Evolutionary conservation across 2,113 vertebrate genomes (phyloP).

Genomic region (Oriolus oriolus): DNA sequence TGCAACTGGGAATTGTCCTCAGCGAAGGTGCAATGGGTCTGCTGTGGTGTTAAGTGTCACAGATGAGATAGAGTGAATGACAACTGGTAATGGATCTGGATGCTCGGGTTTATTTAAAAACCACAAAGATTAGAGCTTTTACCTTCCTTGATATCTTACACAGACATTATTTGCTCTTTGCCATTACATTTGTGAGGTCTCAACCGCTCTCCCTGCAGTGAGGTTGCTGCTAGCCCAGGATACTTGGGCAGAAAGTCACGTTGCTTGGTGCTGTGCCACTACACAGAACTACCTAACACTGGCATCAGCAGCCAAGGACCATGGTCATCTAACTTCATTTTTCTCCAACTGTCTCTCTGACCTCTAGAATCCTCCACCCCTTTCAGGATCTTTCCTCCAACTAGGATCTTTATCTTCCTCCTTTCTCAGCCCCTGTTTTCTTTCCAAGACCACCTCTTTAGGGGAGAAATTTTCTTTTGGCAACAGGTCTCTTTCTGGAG

Average conservation of each 20-base stretch:
- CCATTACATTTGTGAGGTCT: neutral
- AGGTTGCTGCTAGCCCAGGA: neutral
- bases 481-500: neutral
- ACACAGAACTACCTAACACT: neutral
- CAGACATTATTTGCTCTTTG: neutral
- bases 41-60: neutral
- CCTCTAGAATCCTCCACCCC: neutral
- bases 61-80: neutral
- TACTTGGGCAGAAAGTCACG: neutral
- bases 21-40: neutral
- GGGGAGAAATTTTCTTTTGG: neutral
- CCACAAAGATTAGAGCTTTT: neutral
- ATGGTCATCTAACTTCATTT: neutral
- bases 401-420: neutral
- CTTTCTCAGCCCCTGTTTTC: neutral
- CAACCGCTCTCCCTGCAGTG: neutral
- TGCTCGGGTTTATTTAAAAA: neutral
- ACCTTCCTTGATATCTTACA: neutral
- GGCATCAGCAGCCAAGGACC: neutral
- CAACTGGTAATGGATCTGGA: neutral
- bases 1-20: neutral
- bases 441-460: neutral
- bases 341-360: neutral
- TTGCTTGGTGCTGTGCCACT: neutral
- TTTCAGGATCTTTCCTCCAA: neutral